Conservation (phyloP, 1,140 invertebrate species). For the Cecropterus lyciades region DNA sequence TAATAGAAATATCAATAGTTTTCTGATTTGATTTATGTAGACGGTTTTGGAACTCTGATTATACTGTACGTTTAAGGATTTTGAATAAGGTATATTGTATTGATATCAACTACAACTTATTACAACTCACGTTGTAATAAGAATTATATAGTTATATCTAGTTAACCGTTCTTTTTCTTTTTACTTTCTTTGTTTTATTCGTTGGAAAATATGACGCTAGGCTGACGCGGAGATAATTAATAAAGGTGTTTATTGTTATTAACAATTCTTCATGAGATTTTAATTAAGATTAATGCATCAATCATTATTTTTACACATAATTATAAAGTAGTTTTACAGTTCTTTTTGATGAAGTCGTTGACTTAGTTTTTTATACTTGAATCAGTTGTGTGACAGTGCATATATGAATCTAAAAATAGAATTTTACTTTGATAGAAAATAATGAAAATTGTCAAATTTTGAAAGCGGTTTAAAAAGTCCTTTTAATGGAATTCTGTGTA, state of each 20-base stretch:
- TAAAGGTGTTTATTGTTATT: conserved; percentile 7
- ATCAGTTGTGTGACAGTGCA: background rate
- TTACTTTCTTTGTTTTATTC: conserved; percentile 1
- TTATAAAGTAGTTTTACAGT: background rate
- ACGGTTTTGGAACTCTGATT: conserved; percentile 32
- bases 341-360: background rate
- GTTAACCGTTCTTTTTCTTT: conserved; percentile 1
- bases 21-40: conserved; percentile 51
- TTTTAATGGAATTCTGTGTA: no score
- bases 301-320: conserved; percentile 1
- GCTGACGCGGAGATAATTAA: conserved; percentile 7
- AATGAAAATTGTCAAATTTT: no score
- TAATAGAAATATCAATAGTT: conserved; percentile 77
- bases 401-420: no score
- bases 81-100: conserved; percentile 29
- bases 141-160: background rate
- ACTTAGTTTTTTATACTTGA: background rate
- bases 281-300: background rate
- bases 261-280: background rate
- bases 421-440: no score
- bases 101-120: conserved; percentile 9
- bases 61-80: conserved; percentile 2
- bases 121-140: conserved; percentile 1
- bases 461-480: no score
- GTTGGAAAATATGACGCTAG: conserved; percentile 1